A percentile compares a stretch with the other conserved stretches of the same genome.
These are phyloP conservation scores for Chymomyza procnemis DNA, from an alignment of 2,888 invertebrate species.

Conservation along the genomic window DNA sequence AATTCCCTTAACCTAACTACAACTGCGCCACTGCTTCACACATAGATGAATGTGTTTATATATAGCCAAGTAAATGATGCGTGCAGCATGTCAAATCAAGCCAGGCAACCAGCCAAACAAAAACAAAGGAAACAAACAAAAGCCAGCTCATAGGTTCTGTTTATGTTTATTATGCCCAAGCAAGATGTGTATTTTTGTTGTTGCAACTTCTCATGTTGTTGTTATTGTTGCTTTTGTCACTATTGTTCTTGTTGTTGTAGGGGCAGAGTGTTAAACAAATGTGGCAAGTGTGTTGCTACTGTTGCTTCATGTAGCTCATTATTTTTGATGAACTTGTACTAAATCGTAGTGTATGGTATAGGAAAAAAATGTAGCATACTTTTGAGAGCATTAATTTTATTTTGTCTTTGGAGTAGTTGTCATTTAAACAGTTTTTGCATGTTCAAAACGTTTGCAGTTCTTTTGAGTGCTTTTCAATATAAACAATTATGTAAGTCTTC, in stretches of 20 bases:
- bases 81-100: conserved; percentile 16
- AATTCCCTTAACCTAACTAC: no score
- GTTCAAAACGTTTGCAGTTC: no score
- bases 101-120: not conserved
- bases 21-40: not conserved
- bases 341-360: not conserved
- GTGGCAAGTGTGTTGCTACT: not conserved
- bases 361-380: conserved; percentile 16
- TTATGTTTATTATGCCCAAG: conserved; percentile 69
- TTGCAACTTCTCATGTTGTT: conserved; percentile 52
- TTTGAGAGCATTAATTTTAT: not conserved
- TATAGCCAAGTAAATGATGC: conserved; percentile 1
- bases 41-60: not conserved
- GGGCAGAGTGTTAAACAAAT: not conserved
- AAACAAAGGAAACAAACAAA: conserved; percentile 9
- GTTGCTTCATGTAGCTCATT: conserved; percentile 10
- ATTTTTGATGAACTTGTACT: not conserved
- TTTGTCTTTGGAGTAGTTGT: no score
- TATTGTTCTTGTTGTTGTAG: conserved; percentile 12
- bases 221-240: conserved; percentile 45
- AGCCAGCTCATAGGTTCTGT: conserved; percentile 16
- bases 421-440: not conserved
- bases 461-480: no score
- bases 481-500: no score
- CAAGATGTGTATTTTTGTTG: conserved; percentile 63